phyloP scores from a whole-genome alignment of 2,113 vertebrate genomes.

The Muscicapa adusta region DNA sequence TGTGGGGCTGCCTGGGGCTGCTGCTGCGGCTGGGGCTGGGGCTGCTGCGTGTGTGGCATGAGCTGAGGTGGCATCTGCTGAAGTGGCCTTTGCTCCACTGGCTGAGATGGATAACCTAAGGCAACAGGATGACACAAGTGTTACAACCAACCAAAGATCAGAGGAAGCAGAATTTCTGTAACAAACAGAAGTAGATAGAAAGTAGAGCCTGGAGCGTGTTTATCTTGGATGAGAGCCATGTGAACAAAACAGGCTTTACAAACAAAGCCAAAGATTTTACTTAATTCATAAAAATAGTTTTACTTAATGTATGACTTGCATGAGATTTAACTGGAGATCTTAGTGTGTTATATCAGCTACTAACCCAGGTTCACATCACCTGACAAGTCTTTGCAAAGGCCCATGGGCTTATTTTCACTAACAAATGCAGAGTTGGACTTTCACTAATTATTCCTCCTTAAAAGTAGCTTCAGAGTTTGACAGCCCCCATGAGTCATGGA shows the following conservation, averaged over 20 bases:
- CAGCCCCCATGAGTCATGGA: background rate
- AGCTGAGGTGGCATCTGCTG: constrained; percentile 93
- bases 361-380: background rate
- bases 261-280: background rate
- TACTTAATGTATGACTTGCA: background rate
- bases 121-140: background rate
- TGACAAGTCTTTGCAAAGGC: background rate
- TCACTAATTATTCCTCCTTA: background rate
- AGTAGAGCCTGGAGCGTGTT: background rate
- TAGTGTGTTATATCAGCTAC: background rate
- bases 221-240: background rate
- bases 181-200: background rate
- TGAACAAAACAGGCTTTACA: background rate
- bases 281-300: background rate
- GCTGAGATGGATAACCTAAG: constrained; percentile 86
- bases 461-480: background rate
- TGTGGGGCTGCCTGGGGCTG: constrained; percentile 76
- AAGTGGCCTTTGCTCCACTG: constrained; percentile 89
- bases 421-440: background rate
- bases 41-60: constrained; percentile 82
- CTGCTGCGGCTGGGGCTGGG: constrained; percentile 71
- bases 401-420: background rate
- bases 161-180: background rate
- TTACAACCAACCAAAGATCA: background rate
- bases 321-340: background rate